Evolutionary conservation across 2,797 vertebrate species (phyloP).

Genomic region (Geotria australis): DNA sequence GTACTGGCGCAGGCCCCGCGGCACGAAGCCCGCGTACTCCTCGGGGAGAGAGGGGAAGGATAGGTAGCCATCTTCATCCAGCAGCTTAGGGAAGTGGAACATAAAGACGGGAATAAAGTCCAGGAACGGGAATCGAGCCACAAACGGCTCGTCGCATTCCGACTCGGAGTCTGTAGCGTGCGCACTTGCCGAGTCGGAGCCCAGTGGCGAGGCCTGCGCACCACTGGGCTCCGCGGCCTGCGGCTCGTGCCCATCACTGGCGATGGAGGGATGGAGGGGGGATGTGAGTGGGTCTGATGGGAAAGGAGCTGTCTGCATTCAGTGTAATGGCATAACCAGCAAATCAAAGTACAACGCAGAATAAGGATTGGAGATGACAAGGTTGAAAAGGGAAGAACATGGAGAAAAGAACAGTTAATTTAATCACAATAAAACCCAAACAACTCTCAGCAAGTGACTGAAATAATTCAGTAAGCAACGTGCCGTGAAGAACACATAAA

Average conservation of each 20-base stretch:
- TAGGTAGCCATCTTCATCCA: slow-evolving; percentile 19
- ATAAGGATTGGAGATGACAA: background rate
- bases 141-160: too few species aligned
- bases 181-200: background rate
- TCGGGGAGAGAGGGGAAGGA: slow-evolving; percentile 21
- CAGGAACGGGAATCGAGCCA: slow-evolving; percentile 8
- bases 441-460: too few species aligned
- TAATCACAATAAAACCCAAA: too few species aligned
- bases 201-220: background rate
- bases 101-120: slow-evolving; percentile 17
- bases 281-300: background rate
- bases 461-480: too few species aligned
- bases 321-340: background rate
- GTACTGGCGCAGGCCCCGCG: slow-evolving; percentile 18
- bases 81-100: slow-evolving; percentile 14
- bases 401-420: background rate
- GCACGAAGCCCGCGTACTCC: slow-evolving; percentile 19
- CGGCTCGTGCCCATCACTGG: too few species aligned
- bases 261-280: too few species aligned
- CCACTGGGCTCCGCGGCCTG: too few species aligned
- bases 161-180: background rate
- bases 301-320: background rate
- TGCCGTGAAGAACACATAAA: too few species aligned
- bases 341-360: background rate
- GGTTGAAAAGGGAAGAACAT: background rate